Conservation (phyloP, 1,140 invertebrate species). For the Pseudomyrmex sp. region DNA sequence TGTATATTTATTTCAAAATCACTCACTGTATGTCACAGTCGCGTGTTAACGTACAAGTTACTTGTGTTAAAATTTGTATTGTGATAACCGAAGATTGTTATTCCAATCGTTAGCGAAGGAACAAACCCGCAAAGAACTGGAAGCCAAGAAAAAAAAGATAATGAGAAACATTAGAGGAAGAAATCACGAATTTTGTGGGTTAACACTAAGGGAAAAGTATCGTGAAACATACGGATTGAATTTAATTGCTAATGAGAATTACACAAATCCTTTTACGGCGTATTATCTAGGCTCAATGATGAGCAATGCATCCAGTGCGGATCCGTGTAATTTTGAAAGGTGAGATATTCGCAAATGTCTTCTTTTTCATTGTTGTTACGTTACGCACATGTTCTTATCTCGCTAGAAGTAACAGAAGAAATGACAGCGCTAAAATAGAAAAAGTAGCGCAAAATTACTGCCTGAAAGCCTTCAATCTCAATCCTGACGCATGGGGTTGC, state of each 20-base stretch:
- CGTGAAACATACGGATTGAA: constrained; percentile 90
- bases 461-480: constrained; percentile 93
- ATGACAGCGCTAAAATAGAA: constrained; percentile 98
- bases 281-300: constrained; percentile 94
- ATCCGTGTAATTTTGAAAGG: constrained; percentile 92
- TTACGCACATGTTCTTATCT: constrained; percentile 42
- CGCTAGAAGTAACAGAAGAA: constrained; percentile 96
- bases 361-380: constrained; percentile 2
- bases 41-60: too few species aligned
- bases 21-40: too few species aligned
- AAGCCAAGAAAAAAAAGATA: too few species aligned
- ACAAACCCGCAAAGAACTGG: too few species aligned
- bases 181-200: too few species aligned
- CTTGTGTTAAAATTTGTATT: too few species aligned
- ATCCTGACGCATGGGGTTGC: constrained; percentile 96
- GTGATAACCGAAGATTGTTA: too few species aligned
- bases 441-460: constrained; percentile 94
- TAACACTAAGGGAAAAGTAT: too few species aligned
- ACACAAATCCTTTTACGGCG: constrained; percentile 94
- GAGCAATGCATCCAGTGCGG: constrained; percentile 98
- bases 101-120: too few species aligned
- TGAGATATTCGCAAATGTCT: constrained; percentile 78
- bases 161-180: too few species aligned
- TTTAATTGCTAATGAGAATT: constrained; percentile 99
- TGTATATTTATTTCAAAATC: too few species aligned